Evolutionary conservation across 30 jellyfish, hydroid and myxozoan genomes (phyloP), one percentile per base, ranked within the genome.

Genomic region (Turritopsis dohrnii): DNA sequence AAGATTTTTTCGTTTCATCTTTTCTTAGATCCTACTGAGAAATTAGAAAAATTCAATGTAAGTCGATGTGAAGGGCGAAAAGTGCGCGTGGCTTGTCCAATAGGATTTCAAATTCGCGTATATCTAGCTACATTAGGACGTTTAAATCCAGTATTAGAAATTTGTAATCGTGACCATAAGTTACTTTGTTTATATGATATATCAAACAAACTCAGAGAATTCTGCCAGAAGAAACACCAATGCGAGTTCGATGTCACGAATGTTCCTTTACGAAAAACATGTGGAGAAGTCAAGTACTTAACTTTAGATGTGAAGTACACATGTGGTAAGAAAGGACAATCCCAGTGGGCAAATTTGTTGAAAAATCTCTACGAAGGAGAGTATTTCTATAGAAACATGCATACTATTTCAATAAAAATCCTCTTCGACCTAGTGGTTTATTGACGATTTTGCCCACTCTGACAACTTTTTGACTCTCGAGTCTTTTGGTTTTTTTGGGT

Each of bases 61-160:
- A 69, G 31, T 27, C 93, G 92, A 30, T 91, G 97, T 84, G 94
- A 91, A 60, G 97, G 97, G 18, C 83, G 76, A 74, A 80, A 66
- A 26, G 83, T 91, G 30, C 90, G 96, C 8, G 79, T 91, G 88
- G 75, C 87, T 23, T 91, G 97, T 65, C 88, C 90, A 21, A 28
- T 28, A 73, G 86, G 65, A 18, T 54, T 72, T 54, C 83, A 79
- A 52, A 73, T 91, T 71, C 87, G 83, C 74, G 84, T 88, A 23
- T 84, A 84, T 54, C 77, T 75, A 28, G 97, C 97, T 4, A 74
- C 84, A 31, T 91, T 73, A 77, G 97, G 97, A 8, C 74, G 84
- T 54, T 83, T 86, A 28, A 90, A 87, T 72, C 87, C 97, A 27
- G 97, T 93, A 29, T 71, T 81, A 74, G 96, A 91, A 86, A 69